Base-by-base conservation (phyloP, 1,140 invertebrate genomes). In the Holotrichia oblita region DNA sequence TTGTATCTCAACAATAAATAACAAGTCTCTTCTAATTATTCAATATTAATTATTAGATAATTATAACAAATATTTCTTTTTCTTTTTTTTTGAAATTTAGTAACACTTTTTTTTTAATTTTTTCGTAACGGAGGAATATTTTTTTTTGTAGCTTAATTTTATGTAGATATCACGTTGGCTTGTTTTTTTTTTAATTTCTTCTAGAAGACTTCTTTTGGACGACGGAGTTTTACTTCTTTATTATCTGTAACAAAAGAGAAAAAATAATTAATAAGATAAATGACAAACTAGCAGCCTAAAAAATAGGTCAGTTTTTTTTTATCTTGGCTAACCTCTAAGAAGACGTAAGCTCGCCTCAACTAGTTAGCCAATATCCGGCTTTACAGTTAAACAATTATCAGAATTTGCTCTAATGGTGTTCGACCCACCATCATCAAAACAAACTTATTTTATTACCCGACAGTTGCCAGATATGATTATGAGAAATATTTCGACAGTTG, bases 221-320 rank as follows among this genome's bases (percentile, higher is more conserved):
- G 79, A 80, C 79, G 79, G 76, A 75, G 59, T 73, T 74, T 74
- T 74, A 27, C 61, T 69, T 74, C 79, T 77, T 77, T 79, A 73
- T 74, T 80, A 80, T 80, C 79, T 80, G 79, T 59, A 80, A 80
- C 44, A 80, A 73, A 73, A 77, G 40, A 74, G 34, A 80, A 80
- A 77, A 69, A 14, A 2, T 17, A 8, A 48, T 48, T 14, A 48
- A 10, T 8, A 2, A 10, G 44, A 17, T 2, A 48, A 2, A 17
- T 48, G 44, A 14, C 1, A 14, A 17, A 14, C 1, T 48, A 48
- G 7, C n/a, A 48, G 27, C 1, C 27, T 34, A 34, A n/a, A n/a
- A n/a, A n/a, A n/a, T n/a, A n/a, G n/a, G n/a, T n/a, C n/a, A n/a
- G n/a, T n/a, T n/a, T n/a, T n/a, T n/a, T n/a, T n/a, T n/a, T n/a